phyloP scores from a whole-genome alignment of 1,140 invertebrate genomes.

The Brachionus koreanus region DNA sequence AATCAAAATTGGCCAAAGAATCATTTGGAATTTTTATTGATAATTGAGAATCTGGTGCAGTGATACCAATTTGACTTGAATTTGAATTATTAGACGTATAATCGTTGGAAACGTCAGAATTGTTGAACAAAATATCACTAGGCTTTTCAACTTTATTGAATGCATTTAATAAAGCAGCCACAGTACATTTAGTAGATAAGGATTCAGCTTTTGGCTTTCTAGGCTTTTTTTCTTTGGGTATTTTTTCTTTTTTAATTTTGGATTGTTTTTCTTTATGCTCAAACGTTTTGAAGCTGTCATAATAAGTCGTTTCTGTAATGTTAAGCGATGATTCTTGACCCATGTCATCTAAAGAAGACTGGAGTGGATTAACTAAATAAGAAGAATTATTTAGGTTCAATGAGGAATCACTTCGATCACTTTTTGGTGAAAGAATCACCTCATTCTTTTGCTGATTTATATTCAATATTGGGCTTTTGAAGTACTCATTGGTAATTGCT shows the following conservation, averaged over 20 bases:
- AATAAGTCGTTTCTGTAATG: not conserved
- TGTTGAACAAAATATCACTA: not conserved
- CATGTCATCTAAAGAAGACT: conserved; percentile 19
- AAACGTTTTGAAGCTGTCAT: not conserved
- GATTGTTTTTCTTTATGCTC: not conserved
- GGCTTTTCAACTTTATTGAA: conserved; percentile 12
- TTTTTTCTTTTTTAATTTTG: conserved; percentile 25
- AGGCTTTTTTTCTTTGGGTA: conserved; percentile 8
- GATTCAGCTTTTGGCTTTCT: not conserved
- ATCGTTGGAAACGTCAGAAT: not conserved
- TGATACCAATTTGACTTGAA: not conserved
- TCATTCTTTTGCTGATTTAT: not conserved
- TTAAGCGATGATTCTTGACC: not conserved
- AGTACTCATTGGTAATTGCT: not conserved
- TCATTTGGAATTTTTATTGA: not conserved
- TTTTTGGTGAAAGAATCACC: not conserved
- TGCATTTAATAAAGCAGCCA: conserved; percentile 5
- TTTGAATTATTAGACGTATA: not conserved
- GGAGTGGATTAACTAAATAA: conserved; percentile 9
- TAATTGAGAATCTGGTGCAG: not conserved
- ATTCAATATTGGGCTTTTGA: conserved; percentile 1
- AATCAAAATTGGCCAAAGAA: conserved; percentile 2
- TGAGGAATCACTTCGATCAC: conserved; percentile 40
- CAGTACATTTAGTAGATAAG: conserved; percentile 17
- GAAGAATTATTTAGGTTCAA: conserved; percentile 17